Evolutionary conservation across 1,140 invertebrate genomes (phyloP), one percentile per base, ranked within the genome.

Genomic region (Penaeus indicus): DNA sequence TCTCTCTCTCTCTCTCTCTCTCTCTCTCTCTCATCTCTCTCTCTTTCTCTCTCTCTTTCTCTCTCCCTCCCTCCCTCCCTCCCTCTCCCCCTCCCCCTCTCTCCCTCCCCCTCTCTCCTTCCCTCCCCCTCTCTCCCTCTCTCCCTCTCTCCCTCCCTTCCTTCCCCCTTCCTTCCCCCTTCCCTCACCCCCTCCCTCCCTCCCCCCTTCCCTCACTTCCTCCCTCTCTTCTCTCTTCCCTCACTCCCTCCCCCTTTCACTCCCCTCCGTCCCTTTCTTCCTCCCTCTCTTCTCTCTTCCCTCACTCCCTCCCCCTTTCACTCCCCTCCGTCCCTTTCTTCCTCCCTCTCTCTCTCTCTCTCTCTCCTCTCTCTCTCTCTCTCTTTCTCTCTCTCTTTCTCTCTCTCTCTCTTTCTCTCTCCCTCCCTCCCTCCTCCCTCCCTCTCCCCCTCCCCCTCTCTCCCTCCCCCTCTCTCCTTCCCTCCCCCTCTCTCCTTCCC

Each of bases 391-490:
- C 10, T 79, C 18, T 16, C 25, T 27, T 27, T 79, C 25, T 32
- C 77, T 38, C 27, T 27, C 42, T 16, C 25, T 16, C 78, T 38
- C 78, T 38, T 3, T 80, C 78, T 80, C 78, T 80, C 78, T 80
- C 78, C 47, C 78, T 47, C 78, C 47, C 78, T 80, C 78, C 47
- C 78, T 80, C 78, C 47, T 38, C 47, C 78, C 47, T 38, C 47
- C 78, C 47, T 38, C 54, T 21, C 47, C 78, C 54, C 78, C 47
- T 38, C 54, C 78, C 47, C 78, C 79, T 81, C 79, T 38, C 38
- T 67, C 67, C n/a, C 83, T 72, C 38, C 72, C 83, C 72, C 64
- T 84, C 38, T 69, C 38, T 84, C 67, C 72, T 38, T 75, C 38
- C 72, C 83, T 84, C 63, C 72, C 80, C 64, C 61, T 27, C 78